Evolutionary conservation across 1,140 invertebrate species (phyloP).

Genomic region (Metaphire vulgaris): DNA sequence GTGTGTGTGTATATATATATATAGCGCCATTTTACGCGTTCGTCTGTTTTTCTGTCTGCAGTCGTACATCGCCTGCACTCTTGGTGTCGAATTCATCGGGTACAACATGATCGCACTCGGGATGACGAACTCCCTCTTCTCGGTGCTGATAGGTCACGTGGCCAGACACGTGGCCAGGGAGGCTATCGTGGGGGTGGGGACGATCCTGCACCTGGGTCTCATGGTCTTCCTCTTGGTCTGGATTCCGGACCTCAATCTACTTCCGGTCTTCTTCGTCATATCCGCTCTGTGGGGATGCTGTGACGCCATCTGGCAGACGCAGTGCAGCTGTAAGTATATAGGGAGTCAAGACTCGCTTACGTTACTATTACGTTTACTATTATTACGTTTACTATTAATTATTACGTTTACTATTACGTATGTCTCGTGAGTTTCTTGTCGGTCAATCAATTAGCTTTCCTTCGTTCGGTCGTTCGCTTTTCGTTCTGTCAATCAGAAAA

Average conservation of each 20-base stretch:
- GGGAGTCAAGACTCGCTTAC: too few species aligned
- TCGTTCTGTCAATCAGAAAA: too few species aligned
- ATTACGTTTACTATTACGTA: too few species aligned
- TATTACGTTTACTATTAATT: too few species aligned
- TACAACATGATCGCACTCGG: constrained; percentile 51
- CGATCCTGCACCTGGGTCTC: constrained; percentile 33
- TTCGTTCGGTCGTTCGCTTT: too few species aligned
- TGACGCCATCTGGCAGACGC: constrained; percentile 95
- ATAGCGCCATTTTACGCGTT: too few species aligned
- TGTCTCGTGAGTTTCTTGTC: too few species aligned
- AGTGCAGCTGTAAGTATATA: constrained; percentile 77
- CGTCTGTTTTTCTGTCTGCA: too few species aligned
- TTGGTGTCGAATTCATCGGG: constrained; percentile 46
- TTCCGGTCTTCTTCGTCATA: constrained; percentile 78
- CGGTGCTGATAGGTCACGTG: constrained; percentile 43
- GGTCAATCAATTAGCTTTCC: too few species aligned
- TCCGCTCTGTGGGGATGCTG: constrained; percentile 91
- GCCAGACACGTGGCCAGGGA: constrained; percentile 44
- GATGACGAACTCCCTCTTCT: constrained; percentile 41
- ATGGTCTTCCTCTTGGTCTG: constrained; percentile 59
- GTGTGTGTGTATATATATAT: too few species aligned
- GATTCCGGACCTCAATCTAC: constrained; percentile 72
- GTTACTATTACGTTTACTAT: too few species aligned
- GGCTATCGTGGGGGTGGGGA: constrained; percentile 41
- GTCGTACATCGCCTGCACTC: constrained; percentile 47